Base-by-base conservation (phyloP, 2,113 vertebrate genomes). In the Protobothrops mucrosquamatus region DNA sequence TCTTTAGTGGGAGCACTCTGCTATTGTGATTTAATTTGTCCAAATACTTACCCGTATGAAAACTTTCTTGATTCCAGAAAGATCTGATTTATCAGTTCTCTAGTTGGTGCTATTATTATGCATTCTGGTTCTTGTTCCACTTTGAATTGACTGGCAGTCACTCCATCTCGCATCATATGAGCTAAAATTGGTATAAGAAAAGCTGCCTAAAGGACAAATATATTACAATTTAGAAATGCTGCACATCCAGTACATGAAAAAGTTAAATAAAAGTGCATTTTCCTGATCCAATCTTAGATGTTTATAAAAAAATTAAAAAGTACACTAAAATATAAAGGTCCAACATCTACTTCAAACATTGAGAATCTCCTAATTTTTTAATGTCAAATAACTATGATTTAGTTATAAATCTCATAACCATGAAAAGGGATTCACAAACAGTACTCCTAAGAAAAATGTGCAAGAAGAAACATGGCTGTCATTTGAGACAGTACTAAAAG, bases 51-150 rank as follows among this genome's bases (percentile, higher is more conserved):
- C 99, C 99, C 98, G 93, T 96, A 98, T 2, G 98, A 96, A 94
- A 99, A 99, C 96, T 99, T 99, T 92, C 99, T 97, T 94, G 99
- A 98, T 96, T 99, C 99, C 91, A 99, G 94, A 95, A 98, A 99
- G 91, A 99, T 99, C 96, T 99, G 99, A 95, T 98, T 98, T 96
- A 99, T 98, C 85, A 99, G 96, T 95, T 99, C 99, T 95, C 99
- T 98, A 91, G 99, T 99, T 52, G 99, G 99, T 0, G 99, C 99
- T 6, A 98, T 98, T 61, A 99, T 98, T 92, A 99, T 94, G 69
- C 97, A 98, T 92, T 99, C 98, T 0, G 99, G 99, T 91, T 99
- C 98, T 97, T 99, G 99, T 0, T 97, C 92, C 85, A 98, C 98
- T 91, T 98, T 98, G 96, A 98, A 99, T 9, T 93, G 94, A 95